These are phyloP conservation scores for Elmis aenea DNA, from an alignment of 2,888 invertebrate species.

Conservation along the genomic window DNA sequence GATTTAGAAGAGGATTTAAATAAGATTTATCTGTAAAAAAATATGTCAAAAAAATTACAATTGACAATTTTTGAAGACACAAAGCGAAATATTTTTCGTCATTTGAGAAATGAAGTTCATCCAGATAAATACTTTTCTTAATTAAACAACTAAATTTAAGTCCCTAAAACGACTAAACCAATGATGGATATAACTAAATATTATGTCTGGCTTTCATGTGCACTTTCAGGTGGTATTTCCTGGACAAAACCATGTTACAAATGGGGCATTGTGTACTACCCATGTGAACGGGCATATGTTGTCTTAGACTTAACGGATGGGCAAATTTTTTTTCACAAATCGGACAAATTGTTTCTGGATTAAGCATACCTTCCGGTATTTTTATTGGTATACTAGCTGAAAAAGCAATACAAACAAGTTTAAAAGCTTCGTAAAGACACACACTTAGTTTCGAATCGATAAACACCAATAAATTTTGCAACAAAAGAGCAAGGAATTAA, in stretches of 20 bases:
- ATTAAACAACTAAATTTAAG: not conserved
- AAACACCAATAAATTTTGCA: no score
- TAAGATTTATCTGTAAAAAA: no score
- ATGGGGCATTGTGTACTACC: conserved; percentile 49
- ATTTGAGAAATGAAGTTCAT: conserved; percentile 4
- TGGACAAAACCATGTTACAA: conserved; percentile 49
- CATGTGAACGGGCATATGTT: conserved; percentile 50
- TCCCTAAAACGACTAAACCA: conserved; percentile 4
- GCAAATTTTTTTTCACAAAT: conserved; percentile 49
- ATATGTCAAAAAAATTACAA: no score
- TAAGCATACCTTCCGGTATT: no score
- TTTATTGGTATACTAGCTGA: no score
- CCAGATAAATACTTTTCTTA: conserved; percentile 4
- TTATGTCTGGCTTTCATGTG: conserved; percentile 27
- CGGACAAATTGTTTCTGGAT: conserved; percentile 34
- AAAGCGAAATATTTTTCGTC: no score
- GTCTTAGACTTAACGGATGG: conserved; percentile 50
- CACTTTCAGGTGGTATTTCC: conserved; percentile 35
- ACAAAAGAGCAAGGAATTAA: no score
- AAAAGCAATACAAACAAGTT: no score
- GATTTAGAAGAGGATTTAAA: conserved; percentile 1
- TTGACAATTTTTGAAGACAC: no score
- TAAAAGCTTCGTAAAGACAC: no score
- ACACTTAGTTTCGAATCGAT: no score
- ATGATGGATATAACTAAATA: conserved; percentile 6